Conservation (phyloP, 2,888 invertebrate genomes). For the Bellardia bayeri region DNA sequence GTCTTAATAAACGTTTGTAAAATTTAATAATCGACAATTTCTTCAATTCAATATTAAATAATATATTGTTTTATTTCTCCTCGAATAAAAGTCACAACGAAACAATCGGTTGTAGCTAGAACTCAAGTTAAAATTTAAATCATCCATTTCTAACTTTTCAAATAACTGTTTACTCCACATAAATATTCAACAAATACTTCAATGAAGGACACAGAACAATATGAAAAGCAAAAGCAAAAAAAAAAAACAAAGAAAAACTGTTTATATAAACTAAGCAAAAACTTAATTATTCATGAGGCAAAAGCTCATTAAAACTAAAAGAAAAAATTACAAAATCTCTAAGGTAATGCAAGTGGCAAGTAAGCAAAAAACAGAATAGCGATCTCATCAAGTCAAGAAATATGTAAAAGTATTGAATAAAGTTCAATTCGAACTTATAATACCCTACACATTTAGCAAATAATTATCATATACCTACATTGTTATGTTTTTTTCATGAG, state of each 20-base stretch:
- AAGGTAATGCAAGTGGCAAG: constrained; percentile 46
- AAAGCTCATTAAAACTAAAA: constrained; percentile 64
- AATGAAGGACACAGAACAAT: neutral
- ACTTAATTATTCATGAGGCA: constrained; percentile 66
- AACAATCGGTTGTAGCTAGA: neutral
- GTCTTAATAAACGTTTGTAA: too few species aligned
- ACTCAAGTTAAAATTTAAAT: neutral
- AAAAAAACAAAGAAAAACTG: constrained; percentile 25
- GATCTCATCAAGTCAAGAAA: constrained; percentile 31
- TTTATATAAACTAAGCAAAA: constrained; percentile 45
- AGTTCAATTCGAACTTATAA: neutral
- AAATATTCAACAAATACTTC: constrained; percentile 29
- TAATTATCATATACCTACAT: neutral
- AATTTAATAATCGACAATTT: too few species aligned
- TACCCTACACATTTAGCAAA: neutral
- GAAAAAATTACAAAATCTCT: constrained; percentile 58
- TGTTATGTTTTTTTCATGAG: too few species aligned
- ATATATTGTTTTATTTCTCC: too few species aligned
- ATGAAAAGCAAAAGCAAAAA: neutral
- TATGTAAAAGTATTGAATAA: neutral
- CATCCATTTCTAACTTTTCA: constrained; percentile 6
- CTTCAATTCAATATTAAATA: too few species aligned
- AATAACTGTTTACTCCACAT: constrained; percentile 20
- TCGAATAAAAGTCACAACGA: neutral
- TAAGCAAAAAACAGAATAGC: constrained; percentile 26